Evolutionary conservation across 2,797 vertebrate genomes (phyloP).

Genomic region (Eulemur mongoz): DNA sequence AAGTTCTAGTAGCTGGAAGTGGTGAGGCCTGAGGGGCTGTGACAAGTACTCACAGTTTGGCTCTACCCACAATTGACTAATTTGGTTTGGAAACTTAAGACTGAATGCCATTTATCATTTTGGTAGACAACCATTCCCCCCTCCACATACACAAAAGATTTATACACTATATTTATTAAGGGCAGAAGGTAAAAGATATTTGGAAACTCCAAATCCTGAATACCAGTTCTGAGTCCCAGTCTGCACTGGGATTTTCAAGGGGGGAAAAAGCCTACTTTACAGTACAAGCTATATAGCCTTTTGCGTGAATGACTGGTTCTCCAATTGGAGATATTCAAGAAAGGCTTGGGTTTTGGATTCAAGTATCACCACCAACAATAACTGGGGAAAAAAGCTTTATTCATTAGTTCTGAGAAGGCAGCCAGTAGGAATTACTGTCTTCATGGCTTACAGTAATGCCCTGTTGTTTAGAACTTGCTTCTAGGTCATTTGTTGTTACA

Average conservation of each 20-base stretch:
- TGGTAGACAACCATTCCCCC: background rate
- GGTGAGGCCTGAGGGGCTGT: background rate
- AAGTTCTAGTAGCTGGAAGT: background rate
- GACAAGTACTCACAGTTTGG: background rate
- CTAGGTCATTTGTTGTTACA: background rate
- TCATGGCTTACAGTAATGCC: background rate
- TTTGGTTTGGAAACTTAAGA: background rate
- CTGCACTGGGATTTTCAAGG: background rate
- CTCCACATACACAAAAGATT: background rate
- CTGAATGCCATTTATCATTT: background rate
- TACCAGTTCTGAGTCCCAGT: background rate
- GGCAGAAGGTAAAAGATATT: background rate
- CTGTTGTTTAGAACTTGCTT: background rate
- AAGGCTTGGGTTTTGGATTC: background rate
- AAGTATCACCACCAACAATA: background rate
- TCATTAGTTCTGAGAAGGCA: background rate
- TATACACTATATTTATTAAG: background rate
- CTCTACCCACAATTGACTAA: background rate
- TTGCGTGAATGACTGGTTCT: background rate
- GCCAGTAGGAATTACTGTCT: background rate
- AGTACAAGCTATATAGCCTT: background rate
- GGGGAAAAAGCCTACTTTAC: no score
- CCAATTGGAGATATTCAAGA: background rate
- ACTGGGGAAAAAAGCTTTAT: background rate
- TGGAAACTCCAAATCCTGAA: background rate